Evolutionary conservation across 2,888 invertebrate species (phyloP).

Genomic region (Lottia scabra): DNA sequence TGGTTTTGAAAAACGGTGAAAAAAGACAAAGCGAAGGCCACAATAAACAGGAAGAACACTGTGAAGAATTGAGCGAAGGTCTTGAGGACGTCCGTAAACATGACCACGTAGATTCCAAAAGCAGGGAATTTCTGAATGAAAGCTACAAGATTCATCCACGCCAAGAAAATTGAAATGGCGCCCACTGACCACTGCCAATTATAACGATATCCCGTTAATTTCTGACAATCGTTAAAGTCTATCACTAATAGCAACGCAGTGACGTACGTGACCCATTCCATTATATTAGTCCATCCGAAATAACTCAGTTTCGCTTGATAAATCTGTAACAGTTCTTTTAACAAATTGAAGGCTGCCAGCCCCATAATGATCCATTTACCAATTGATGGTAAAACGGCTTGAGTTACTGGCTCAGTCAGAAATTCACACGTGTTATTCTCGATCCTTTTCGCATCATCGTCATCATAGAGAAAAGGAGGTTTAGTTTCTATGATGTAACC

Average conservation of each 20-base stretch:
- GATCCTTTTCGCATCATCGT: not conserved
- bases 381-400: conserved; percentile 46
- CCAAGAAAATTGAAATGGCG: conserved; percentile 70
- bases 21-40: conserved; percentile 67
- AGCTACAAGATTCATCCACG: conserved; percentile 69
- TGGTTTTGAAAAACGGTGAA: conserved; percentile 61
- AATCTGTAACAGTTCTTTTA: conserved; percentile 70
- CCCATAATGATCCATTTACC: conserved; percentile 67
- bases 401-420: not conserved
- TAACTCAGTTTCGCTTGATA: conserved; percentile 69
- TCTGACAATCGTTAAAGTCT: conserved; percentile 68
- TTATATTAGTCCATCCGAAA: conserved; percentile 70
- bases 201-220: conserved; percentile 64
- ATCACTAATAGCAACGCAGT: conserved; percentile 70
- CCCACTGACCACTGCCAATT: conserved; percentile 72
- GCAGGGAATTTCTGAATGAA: conserved; percentile 67
- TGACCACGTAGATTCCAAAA: conserved; percentile 68
- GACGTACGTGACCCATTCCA: conserved; percentile 72
- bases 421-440: conserved; percentile 5
- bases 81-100: conserved; percentile 67
- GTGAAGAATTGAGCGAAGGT: conserved; percentile 67
- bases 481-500: conserved; percentile 65
- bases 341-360: conserved; percentile 67
- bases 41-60: conserved; percentile 67
- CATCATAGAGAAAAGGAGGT: conserved; percentile 38